A percentile compares a stretch with the other conserved stretches of the same genome.
Conservation (phyloP, 2,113 vertebrate species). For the Sceloporus undulatus region DNA sequence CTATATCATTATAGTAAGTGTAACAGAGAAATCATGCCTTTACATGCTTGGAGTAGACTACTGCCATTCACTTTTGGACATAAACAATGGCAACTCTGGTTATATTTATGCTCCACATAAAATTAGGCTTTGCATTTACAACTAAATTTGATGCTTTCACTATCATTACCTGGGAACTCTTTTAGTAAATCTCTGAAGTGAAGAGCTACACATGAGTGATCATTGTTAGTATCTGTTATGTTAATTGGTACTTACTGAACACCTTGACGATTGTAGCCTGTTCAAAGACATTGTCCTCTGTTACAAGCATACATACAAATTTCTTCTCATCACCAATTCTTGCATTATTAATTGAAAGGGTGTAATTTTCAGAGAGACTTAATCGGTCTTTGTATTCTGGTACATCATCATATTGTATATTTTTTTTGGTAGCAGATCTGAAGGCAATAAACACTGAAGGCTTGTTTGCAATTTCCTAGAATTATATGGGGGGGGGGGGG, state of each 20-base stretch:
- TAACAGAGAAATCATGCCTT: slow-evolving; percentile 64
- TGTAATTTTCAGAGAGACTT: slow-evolving; percentile 85
- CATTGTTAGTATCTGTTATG: slow-evolving; percentile 40
- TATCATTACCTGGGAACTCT: slow-evolving; percentile 52
- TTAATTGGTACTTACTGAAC: slow-evolving; percentile 85
- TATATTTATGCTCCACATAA: slow-evolving; percentile 58
- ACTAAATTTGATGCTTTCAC: slow-evolving; percentile 56
- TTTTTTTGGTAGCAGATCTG: slow-evolving; percentile 83
- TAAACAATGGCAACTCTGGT: slow-evolving; percentile 52
- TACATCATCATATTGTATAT: slow-evolving; percentile 83
- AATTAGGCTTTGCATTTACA: slow-evolving; percentile 60
- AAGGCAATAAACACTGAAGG: slow-evolving; percentile 85
- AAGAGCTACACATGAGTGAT: slow-evolving; percentile 50
- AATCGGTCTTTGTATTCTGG: slow-evolving; percentile 86
- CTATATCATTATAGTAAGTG: slow-evolving; percentile 65
- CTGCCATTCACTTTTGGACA: slow-evolving; percentile 63
- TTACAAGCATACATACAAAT: slow-evolving; percentile 94
- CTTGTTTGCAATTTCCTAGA: slow-evolving; percentile 81
- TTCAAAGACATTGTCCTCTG: slow-evolving; percentile 82
- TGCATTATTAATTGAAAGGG: slow-evolving; percentile 84
- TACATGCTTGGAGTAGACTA: slow-evolving; percentile 62
- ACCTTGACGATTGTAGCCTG: slow-evolving; percentile 83
- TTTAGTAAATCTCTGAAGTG: slow-evolving; percentile 50
- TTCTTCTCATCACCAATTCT: slow-evolving; percentile 88
- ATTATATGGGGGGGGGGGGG: slow-evolving; percentile 61